Base-by-base conservation (phyloP, 1,140 invertebrate species). In the Pogonus chalceus region DNA sequence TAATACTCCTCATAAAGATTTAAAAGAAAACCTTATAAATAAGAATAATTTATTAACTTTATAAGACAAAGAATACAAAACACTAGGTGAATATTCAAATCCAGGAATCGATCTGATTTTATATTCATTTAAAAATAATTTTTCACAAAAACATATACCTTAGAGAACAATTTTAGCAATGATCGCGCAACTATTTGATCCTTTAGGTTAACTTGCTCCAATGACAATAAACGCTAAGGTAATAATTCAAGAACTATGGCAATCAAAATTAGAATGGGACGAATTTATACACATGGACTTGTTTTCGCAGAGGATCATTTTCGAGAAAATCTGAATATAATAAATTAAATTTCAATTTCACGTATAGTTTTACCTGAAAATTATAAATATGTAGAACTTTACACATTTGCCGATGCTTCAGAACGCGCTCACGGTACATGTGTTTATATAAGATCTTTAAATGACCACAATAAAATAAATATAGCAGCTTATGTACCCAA, bases 371-470 rank as follows among this genome's bases (percentile, higher is more conserved):
- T 3, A 21, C 10, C 14, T 16, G 4, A 7, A 23, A 3, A n/a
- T 14, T 18, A 4, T 4, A n/a, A n/a, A n/a, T n/a, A n/a, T n/a
- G n/a, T 58, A 3, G 53, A 63, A 50, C 22, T 62, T 14, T 56
- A 62, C 23, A 55, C 49, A 0, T 60, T 62, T 51, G 53, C 56
- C 49, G 56, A 64, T 51, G 60, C 62, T 9, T 63, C 58, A 1
- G 55, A 63, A 57, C 16, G 20, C 4, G 62, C 62, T 14, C 65
- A 66, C 21, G 65, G 62, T 10, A 56, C 59, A 1, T 60, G 58
- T 31, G 48, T 60, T 23, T 66, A 65, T 56, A 51, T 56, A 1
- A 31, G 53, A 21, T 20, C 22, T n/a, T 9, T 47, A 58, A 23
- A 55, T 56, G 2, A 2, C 9, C 2, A 4, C 4, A 23, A 23